Evolutionary conservation across 2,797 vertebrate genomes (phyloP).

Genomic region (Prionace glauca): DNA sequence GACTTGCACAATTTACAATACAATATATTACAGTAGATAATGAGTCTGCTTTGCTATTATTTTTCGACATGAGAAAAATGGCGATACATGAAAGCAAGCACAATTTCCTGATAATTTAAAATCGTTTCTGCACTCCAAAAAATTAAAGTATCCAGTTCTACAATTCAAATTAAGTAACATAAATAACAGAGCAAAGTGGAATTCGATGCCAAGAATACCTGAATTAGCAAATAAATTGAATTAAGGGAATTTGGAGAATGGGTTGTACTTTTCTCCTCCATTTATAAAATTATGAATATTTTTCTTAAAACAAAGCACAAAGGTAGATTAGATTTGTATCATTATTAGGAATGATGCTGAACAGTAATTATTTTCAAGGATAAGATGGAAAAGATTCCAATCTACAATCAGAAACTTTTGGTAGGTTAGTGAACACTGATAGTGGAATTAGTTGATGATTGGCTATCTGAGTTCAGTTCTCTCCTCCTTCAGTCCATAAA

Average conservation of each 20-base stretch:
- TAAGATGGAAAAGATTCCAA: background rate
- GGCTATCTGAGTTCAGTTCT: background rate
- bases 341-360: too few relatives aligned
- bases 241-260: background rate
- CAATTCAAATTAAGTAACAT: slow-evolving; percentile 14
- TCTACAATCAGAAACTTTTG: background rate
- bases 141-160: background rate
- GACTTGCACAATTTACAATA: background rate
- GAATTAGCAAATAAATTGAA: slow-evolving; percentile 14
- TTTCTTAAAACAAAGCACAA: background rate
- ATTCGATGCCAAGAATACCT: background rate
- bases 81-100: background rate
- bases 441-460: background rate
- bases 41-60: background rate
- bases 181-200: slow-evolving; percentile 17
- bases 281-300: slow-evolving; percentile 5
- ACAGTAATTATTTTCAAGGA: background rate
- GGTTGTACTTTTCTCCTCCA: background rate
- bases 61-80: background rate
- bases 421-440: background rate
- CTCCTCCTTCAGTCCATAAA: background rate
- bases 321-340: background rate
- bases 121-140: background rate
- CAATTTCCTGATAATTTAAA: slow-evolving; percentile 25
- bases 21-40: background rate